phyloP scores from a whole-genome alignment of 2,113 vertebrate genomes.

The Myxocyprinus asiaticus region DNA sequence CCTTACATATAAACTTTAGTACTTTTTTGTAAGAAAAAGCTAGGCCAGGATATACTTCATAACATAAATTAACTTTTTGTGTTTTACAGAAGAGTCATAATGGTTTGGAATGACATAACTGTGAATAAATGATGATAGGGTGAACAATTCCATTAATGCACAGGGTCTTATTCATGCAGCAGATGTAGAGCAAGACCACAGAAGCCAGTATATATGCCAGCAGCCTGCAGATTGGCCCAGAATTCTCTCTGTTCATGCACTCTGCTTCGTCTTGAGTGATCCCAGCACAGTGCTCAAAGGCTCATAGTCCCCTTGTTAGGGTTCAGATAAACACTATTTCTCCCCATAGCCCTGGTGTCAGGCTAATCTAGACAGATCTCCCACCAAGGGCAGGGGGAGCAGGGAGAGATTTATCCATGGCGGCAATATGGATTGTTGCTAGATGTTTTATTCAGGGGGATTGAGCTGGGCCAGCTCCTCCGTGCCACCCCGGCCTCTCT shows the following conservation, averaged over 20 bases:
- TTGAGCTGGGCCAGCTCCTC: slow-evolving; percentile 53
- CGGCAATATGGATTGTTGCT: slow-evolving; percentile 54
- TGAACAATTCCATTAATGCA: background rate
- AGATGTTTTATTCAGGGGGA: slow-evolving; percentile 59
- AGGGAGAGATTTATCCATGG: slow-evolving; percentile 70
- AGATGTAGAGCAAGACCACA: slow-evolving; percentile 31
- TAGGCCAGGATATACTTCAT: no score
- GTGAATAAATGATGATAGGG: no score
- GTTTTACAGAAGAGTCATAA: no score
- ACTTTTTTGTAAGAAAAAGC: no score
- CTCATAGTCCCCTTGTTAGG: slow-evolving; percentile 55
- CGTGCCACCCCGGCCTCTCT: slow-evolving; percentile 51
- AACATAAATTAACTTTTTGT: no score
- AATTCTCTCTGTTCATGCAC: slow-evolving; percentile 58
- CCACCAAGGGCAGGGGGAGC: slow-evolving; percentile 61
- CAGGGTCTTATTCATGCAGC: background rate
- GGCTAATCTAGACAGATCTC: slow-evolving; percentile 64
- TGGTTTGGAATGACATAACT: no score
- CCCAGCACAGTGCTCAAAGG: slow-evolving; percentile 46
- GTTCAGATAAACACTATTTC: slow-evolving; percentile 63
- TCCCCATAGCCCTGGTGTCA: slow-evolving; percentile 65
- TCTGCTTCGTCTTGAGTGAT: slow-evolving; percentile 59
- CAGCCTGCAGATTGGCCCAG: slow-evolving; percentile 40
- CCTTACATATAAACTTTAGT: no score
- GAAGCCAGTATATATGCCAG: background rate